Conservation (phyloP, 2,113 vertebrate genomes). For the Pithys albifrons region DNA sequence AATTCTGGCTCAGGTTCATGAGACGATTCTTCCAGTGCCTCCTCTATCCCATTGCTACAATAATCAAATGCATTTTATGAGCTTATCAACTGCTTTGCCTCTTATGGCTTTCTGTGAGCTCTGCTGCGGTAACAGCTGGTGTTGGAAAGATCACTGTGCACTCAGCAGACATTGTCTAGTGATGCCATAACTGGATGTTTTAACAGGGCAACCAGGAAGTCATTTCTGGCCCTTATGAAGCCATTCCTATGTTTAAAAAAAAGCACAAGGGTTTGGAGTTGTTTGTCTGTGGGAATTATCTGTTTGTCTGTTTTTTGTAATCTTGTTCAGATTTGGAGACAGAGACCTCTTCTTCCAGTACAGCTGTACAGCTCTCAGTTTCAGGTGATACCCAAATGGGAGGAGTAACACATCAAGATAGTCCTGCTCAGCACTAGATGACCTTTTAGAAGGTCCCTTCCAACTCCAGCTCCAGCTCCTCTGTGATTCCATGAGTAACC, state of each 20-base stretch:
- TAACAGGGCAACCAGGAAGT: neutral
- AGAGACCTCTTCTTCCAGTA: neutral
- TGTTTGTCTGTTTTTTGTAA: neutral
- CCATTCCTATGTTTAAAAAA: neutral
- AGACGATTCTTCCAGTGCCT: conserved; percentile 79
- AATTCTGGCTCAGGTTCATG: conserved; percentile 80
- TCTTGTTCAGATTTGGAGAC: neutral
- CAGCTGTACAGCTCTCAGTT: neutral
- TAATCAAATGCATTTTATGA: conserved; percentile 25
- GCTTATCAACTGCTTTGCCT: neutral
- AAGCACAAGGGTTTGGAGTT: neutral
- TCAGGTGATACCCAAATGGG: neutral
- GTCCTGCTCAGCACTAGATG: neutral
- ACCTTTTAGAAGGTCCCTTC: neutral
- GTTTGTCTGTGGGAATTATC: neutral
- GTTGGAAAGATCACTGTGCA: neutral
- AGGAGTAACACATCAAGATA: neutral
- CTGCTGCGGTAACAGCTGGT: neutral
- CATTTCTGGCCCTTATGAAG: neutral
- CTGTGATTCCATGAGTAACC: neutral
- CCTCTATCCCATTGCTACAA: conserved; percentile 83
- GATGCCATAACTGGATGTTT: neutral
- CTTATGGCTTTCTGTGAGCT: neutral
- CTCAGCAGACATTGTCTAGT: neutral
- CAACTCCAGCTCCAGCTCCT: neutral